Percentiles rank a stretch among this genome's conserved stretches.
Conservation (phyloP, 2,113 vertebrate species). For the Sus scrofa region DNA sequence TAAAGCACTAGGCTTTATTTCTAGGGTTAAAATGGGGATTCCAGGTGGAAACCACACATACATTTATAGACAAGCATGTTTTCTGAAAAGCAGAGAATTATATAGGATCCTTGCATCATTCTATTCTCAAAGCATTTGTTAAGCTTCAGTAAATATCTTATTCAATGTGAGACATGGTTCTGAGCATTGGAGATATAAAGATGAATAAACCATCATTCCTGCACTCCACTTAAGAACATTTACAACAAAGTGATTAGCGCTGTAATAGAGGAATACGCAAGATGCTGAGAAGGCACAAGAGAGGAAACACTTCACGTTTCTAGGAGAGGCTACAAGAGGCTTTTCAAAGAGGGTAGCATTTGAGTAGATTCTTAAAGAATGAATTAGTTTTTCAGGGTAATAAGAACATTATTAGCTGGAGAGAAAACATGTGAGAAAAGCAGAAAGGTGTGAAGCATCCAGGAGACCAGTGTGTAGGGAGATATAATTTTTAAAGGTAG, state of each 20-base stretch:
- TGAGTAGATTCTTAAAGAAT: conserved; percentile 42
- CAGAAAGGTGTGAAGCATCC: neutral
- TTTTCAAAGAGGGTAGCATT: neutral
- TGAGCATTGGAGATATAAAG: neutral
- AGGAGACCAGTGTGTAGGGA: neutral
- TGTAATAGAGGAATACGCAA: neutral
- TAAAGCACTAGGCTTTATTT: neutral
- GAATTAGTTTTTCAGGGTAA: neutral
- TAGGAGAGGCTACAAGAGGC: neutral
- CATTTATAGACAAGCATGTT: neutral
- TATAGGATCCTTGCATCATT: neutral
- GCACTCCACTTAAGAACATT: neutral
- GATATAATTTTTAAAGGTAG: neutral
- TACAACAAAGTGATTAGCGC: neutral
- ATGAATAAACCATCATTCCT: neutral
- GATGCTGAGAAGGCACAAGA: neutral
- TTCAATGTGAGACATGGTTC: neutral
- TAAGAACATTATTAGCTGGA: neutral
- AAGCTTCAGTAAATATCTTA: neutral
- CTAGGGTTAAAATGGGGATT: conserved; percentile 14
- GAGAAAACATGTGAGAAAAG: neutral
- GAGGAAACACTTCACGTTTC: neutral
- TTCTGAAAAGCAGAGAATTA: conserved; percentile 35
- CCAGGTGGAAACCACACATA: neutral
- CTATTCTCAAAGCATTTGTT: conserved; percentile 28